Base-by-base conservation (phyloP, 37 sponge, comb jelly and placozoan species). In the Halisarca cf. caerulea region DNA sequence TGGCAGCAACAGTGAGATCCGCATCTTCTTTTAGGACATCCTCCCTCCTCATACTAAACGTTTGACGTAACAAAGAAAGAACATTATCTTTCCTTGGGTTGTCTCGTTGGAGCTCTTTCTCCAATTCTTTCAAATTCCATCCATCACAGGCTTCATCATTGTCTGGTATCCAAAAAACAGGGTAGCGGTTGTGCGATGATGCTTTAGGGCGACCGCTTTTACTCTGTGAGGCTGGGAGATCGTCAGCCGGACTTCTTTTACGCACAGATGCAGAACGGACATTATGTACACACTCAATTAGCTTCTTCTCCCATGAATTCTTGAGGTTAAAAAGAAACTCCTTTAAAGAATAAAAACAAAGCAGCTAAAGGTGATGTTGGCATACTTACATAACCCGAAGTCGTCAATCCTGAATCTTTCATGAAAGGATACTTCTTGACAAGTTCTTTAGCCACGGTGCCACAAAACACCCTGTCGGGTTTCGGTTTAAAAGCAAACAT, bases 241-340 rank as follows among this genome's bases (percentile, higher is more conserved):
- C 79, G 59, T 85, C 79, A 23, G 38, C 28, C 18, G 72, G 84
- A 6, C 73, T 20, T 58, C 59, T 69, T 44, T 42, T 83, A 18
- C 39, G 55, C 6, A 5, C 35, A 38, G 37, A 37, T 33, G 73
- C 5, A 36, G 73, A 43, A 11, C 59, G 71, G 27, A 83, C 45
- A 58, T 83, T 83, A 39, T 83, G 84, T 7, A 85, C 66, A 24
- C 58, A 33, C 36, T 85, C 86, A 41, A 85, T 78, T 2, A 85
- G 62, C 64, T 62, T 62, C 64, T 62, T 62, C 33, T 59, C 79
- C 86, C 86, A 85, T 23, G 86, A 85, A 25, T 44, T 64, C 86
- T 78, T 1, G 33, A 23, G 11, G 4, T 7, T 36, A 42, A 32
- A 43, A 27, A 40, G 30, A 30, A 6, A 62, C 5, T n/a, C n/a